Percentiles rank a stretch among this genome's conserved stretches.
Evolutionary conservation across 2,113 vertebrate genomes (phyloP).

Genomic region (Scopus umbretta): DNA sequence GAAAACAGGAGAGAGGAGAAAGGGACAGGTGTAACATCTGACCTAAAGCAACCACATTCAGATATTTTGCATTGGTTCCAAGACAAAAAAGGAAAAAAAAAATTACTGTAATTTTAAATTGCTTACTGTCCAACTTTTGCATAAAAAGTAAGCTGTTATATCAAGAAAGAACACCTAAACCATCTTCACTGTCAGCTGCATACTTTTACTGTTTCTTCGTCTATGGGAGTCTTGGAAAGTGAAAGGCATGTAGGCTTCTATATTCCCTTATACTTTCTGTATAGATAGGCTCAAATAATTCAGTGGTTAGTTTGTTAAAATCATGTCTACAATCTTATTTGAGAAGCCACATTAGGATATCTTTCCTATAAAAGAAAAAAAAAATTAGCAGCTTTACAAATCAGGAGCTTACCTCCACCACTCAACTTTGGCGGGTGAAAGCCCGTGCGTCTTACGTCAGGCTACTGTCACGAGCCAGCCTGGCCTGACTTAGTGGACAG

Average conservation of each 20-base stretch:
- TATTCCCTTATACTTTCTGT: not conserved
- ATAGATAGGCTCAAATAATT: not conserved
- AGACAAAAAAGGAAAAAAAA: not conserved
- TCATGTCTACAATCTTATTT: not conserved
- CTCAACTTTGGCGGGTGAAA: not conserved
- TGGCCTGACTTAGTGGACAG: not conserved
- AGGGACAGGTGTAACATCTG: not conserved
- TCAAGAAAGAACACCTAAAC: not conserved
- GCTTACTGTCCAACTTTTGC: not conserved
- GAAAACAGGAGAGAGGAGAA: not conserved
- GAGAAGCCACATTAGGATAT: not conserved
- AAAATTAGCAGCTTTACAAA: not conserved
- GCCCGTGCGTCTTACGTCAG: fast-evolving
- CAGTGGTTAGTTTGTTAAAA: not conserved
- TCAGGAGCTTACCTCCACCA: not conserved
- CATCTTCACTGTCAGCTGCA: not conserved
- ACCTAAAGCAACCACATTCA: not conserved
- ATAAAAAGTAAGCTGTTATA: not conserved
- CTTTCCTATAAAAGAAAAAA: not conserved
- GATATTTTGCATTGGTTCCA: not conserved
- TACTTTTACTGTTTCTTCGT: not conserved
- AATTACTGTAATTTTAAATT: not conserved
- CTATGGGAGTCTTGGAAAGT: not conserved
- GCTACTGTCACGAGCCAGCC: not conserved
- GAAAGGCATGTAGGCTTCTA: not conserved